Conservation (phyloP, 2,888 invertebrate genomes). For the Tolmerus cingulatus region DNA sequence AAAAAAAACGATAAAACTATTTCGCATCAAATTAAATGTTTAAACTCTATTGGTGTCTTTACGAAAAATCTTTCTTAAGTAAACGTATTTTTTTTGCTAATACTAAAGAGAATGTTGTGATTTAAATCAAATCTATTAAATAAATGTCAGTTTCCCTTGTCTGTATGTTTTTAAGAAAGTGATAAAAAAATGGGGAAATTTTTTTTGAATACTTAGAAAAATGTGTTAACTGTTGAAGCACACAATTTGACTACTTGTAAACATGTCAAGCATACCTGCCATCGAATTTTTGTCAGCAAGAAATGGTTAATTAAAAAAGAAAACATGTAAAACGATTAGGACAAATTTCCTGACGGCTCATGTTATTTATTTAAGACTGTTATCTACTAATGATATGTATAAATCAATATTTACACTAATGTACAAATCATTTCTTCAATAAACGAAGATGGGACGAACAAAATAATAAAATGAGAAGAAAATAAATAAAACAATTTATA, state of each 20-base stretch:
- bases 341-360: neutral
- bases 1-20: neutral
- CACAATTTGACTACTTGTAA: neutral
- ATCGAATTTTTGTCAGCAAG: neutral
- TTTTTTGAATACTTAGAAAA: neutral
- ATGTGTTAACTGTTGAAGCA: neutral
- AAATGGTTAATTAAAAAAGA: neutral
- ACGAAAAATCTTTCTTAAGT: neutral
- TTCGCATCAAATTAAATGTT: neutral
- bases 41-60: neutral
- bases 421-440: slow-evolving; percentile 14
- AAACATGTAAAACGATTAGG: neutral
- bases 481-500: neutral
- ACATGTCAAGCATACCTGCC: neutral
- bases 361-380: slow-evolving; percentile 29
- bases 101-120: neutral
- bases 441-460: neutral
- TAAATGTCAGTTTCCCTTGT: neutral
- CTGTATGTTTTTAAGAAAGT: neutral
- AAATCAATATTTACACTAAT: slow-evolving; percentile 24
- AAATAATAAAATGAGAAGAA: neutral
- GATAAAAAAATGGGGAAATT: neutral
- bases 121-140: neutral
- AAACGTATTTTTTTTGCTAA: neutral
- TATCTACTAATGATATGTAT: slow-evolving; percentile 21